phyloP scores from a whole-genome alignment of 2,113 vertebrate species.

The Cyrtonyx montezumae region DNA sequence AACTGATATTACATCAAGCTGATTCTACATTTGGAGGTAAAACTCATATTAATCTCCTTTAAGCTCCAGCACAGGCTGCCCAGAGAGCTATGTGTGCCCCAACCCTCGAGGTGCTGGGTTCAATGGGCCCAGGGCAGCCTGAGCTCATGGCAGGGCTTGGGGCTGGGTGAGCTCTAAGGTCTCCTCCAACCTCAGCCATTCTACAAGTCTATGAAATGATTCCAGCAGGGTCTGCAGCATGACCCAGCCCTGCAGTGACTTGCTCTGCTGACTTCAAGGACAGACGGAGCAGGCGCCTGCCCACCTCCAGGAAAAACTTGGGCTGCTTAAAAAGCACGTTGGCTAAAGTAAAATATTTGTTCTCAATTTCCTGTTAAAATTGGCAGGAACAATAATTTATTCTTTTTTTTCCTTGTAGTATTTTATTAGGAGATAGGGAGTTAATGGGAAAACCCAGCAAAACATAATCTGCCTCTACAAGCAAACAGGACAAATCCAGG shows the following conservation, averaged over 20 bases:
- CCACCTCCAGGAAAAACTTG: constrained; percentile 44
- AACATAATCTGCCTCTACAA: constrained; percentile 14
- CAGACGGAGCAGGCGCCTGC: constrained; percentile 37
- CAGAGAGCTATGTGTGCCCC: too few species aligned
- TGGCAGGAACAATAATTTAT: constrained; percentile 49
- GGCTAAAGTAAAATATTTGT: constrained; percentile 61
- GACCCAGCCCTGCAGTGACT: background rate
- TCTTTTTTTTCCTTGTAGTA: constrained; percentile 10
- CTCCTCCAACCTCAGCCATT: too few species aligned
- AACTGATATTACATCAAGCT: background rate
- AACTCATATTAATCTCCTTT: background rate
- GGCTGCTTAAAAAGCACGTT: constrained; percentile 44
- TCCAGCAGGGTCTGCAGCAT: constrained; percentile 26
- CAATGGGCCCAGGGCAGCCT: too few species aligned
- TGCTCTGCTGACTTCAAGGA: constrained; percentile 64
- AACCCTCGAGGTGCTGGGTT: too few species aligned
- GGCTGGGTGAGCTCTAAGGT: too few species aligned
- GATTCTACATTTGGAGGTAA: background rate
- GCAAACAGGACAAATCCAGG: background rate
- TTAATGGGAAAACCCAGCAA: constrained; percentile 52
- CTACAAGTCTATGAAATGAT: too few species aligned
- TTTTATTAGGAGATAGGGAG: constrained; percentile 68
- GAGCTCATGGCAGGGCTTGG: too few species aligned
- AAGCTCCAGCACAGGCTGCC: background rate
- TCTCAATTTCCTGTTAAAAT: constrained; percentile 68